These are phyloP conservation scores for Takifugu ocellatus DNA, from an alignment of 2,797 vertebrate genomes.

Conservation along the genomic window DNA sequence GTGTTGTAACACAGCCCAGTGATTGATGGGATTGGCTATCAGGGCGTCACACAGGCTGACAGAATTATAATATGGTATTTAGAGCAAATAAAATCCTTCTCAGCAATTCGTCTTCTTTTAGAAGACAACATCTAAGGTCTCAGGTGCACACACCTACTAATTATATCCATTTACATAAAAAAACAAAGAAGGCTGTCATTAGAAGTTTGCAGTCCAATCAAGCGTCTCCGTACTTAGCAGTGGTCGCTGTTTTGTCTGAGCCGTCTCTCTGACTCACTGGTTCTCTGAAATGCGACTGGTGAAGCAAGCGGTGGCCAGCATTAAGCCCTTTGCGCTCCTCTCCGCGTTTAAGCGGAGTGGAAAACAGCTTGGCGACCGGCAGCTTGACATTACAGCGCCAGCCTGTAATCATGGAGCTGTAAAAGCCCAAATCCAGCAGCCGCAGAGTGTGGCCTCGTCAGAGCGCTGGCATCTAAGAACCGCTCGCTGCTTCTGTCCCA, in stretches of 20 bases:
- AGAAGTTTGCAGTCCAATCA: conserved; percentile 61
- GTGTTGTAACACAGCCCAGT: conserved; percentile 41
- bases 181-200: conserved; percentile 62
- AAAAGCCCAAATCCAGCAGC: conserved; percentile 79
- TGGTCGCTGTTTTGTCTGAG: conserved; percentile 55
- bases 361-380: conserved; percentile 73
- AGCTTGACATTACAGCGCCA: conserved; percentile 77
- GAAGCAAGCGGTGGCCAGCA: conserved; percentile 51
- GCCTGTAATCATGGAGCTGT: conserved; percentile 80
- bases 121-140: conserved; percentile 30
- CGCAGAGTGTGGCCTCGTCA: conserved; percentile 76
- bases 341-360: conserved; percentile 59
- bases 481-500: conserved; percentile 62
- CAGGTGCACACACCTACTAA: conserved; percentile 51
- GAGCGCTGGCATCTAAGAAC: conserved; percentile 68
- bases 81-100: conserved; percentile 22
- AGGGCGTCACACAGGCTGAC: conserved; percentile 12
- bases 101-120: conserved; percentile 41
- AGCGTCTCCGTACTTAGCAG: conserved; percentile 46
- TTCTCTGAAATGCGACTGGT: conserved; percentile 68
- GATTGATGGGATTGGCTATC: conserved; percentile 40
- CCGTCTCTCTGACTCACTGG: conserved; percentile 56
- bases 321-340: conserved; percentile 50
- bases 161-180: conserved; percentile 55
- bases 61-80: conserved; percentile 29